These are phyloP conservation scores for Hycleus cichorii DNA, from an alignment of 1,140 invertebrate species.

Conservation along the genomic window DNA sequence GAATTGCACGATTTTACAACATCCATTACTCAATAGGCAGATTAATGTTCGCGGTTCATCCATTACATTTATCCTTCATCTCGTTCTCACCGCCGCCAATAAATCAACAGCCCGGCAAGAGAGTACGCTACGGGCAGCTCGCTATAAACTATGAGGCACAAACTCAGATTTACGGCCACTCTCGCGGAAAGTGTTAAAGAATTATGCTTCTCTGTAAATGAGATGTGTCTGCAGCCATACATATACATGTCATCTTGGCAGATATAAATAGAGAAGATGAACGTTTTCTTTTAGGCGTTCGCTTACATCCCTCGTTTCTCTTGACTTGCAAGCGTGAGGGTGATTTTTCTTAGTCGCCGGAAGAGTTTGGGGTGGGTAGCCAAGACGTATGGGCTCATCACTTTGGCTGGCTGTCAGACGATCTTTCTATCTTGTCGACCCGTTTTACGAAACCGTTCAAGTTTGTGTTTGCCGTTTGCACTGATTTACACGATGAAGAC, in stretches of 20 bases:
- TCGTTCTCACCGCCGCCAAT: conserved; percentile 21
- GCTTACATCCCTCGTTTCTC: conserved; percentile 25
- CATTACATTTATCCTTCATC: conserved; percentile 34
- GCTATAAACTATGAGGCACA: conserved; percentile 26
- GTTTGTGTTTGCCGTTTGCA: conserved; percentile 35
- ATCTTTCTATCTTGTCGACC: conserved; percentile 35
- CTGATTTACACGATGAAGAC: conserved; percentile 36
- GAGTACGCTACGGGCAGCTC: conserved; percentile 18
- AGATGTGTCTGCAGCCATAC: conserved; percentile 35
- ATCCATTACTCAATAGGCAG: conserved; percentile 24
- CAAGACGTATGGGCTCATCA: conserved; percentile 37
- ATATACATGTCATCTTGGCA: conserved; percentile 36
- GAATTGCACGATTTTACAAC: too few species aligned
- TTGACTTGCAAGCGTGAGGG: conserved; percentile 30
- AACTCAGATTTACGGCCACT: conserved; percentile 36
- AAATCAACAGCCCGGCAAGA: conserved; percentile 25
- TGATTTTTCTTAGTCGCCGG: conserved; percentile 30
- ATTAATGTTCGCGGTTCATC: conserved; percentile 32
- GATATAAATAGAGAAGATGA: conserved; percentile 37
- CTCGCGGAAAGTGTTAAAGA: conserved; percentile 33
- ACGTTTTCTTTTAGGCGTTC: conserved; percentile 35
- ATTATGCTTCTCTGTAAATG: conserved; percentile 34
- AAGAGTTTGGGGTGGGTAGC: conserved; percentile 23
- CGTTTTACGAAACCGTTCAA: conserved; percentile 29
- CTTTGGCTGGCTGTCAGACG: conserved; percentile 33